These are phyloP conservation scores for Notarius lentiginosus DNA, from an alignment of 2,113 vertebrate species.

Conservation along the genomic window DNA sequence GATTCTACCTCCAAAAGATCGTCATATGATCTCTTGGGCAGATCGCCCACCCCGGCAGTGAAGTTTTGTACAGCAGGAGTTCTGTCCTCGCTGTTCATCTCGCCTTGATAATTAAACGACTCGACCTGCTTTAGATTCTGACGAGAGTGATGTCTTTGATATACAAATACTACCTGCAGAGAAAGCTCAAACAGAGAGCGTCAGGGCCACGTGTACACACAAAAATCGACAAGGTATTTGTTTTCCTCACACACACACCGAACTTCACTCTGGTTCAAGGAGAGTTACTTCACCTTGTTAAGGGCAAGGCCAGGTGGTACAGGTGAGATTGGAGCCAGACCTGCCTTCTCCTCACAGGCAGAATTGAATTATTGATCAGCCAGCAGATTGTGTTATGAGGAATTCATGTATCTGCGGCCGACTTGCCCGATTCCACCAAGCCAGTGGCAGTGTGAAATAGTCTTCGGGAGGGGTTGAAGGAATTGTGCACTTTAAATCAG, in stretches of 20 bases:
- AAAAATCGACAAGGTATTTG: constrained; percentile 10
- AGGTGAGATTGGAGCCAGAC: constrained; percentile 72
- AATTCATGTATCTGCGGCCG: constrained; percentile 65
- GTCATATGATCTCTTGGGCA: no score
- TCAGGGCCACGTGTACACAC: constrained; percentile 36
- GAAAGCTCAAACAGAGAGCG: constrained; percentile 29
- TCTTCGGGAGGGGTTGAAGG: constrained; percentile 34
- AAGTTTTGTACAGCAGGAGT: constrained; percentile 40
- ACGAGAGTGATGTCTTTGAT: constrained; percentile 70
- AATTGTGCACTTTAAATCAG: constrained; percentile 55
- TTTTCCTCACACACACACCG: not conserved
- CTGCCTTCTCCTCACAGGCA: constrained; percentile 65
- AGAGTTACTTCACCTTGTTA: constrained; percentile 65
- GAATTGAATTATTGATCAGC: constrained; percentile 80
- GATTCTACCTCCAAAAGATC: no score
- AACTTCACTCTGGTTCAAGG: constrained; percentile 58
- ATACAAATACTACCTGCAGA: constrained; percentile 54
- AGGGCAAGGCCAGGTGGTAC: constrained; percentile 57
- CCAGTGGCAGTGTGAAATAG: constrained; percentile 31
- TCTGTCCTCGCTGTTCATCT: constrained; percentile 31
- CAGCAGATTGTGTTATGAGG: constrained; percentile 75
- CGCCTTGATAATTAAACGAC: constrained; percentile 64
- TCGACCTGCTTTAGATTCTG: constrained; percentile 62
- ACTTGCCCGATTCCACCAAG: constrained; percentile 54
- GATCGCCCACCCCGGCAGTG: constrained; percentile 47